phyloP scores from a whole-genome alignment of 30 jellyfish, hydroid and myxozoan species.

The Turritopsis dohrnii region DNA sequence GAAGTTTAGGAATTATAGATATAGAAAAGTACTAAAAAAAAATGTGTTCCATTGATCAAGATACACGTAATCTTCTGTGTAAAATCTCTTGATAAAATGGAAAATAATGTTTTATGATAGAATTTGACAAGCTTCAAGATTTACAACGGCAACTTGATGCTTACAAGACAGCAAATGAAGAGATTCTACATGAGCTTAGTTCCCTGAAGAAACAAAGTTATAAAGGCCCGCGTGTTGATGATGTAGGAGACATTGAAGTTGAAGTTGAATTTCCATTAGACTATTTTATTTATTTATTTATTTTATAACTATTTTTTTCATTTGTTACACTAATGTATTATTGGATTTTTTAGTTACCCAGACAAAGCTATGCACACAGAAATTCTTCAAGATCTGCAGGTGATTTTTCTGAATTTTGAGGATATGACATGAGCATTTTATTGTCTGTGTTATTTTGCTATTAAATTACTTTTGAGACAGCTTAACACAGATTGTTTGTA shows the following conservation, averaged over 20 bases:
- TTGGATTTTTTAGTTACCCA: background rate
- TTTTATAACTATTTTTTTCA: too few relatives aligned
- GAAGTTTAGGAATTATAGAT: too few relatives aligned
- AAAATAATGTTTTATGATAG: too few relatives aligned
- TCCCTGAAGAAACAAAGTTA: conserved; percentile 26
- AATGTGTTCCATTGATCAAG: background rate
- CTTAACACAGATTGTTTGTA: too few relatives aligned
- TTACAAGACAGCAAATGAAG: conserved; percentile 29
- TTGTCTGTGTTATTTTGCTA: too few relatives aligned
- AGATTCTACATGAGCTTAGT: conserved; percentile 31
- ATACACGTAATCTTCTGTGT: too few relatives aligned
- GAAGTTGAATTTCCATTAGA: too few relatives aligned
- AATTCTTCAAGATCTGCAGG: background rate
- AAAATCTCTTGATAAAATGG: too few relatives aligned
- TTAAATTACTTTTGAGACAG: too few relatives aligned
- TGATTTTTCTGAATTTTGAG: background rate
- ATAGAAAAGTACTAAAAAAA: too few relatives aligned
- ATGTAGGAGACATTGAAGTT: background rate
- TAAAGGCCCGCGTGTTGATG: background rate
- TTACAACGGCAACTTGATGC: conserved; percentile 33
- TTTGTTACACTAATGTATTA: background rate
- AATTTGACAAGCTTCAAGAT: conserved; percentile 8
- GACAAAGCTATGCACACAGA: background rate
- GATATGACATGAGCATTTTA: too few relatives aligned
- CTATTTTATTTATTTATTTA: too few relatives aligned